These are phyloP conservation scores for Indicator indicator DNA, from an alignment of 2,113 vertebrate genomes.

Conservation along the genomic window DNA sequence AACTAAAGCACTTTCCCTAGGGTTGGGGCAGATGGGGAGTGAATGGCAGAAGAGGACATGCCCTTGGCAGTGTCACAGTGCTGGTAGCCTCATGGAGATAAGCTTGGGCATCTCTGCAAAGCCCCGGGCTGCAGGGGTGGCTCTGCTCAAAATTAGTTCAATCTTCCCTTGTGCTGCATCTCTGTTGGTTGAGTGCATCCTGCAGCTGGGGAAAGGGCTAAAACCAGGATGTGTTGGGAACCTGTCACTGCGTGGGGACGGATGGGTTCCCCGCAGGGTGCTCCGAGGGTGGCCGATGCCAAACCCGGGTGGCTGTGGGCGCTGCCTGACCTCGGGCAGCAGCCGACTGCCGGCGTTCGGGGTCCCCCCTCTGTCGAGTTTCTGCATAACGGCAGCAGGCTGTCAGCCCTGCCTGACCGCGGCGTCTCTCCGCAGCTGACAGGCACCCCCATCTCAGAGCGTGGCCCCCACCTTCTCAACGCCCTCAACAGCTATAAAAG, in stretches of 20 bases:
- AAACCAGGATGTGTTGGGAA: rapidly evolving
- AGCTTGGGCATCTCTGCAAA: neutral
- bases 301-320: neutral
- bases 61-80: neutral
- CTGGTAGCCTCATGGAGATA: rapidly evolving
- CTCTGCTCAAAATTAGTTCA: neutral
- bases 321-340: neutral
- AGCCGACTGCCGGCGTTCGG: neutral
- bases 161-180: neutral
- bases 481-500: constrained; percentile 97
- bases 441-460: constrained; percentile 84
- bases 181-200: neutral
- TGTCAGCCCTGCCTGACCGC: neutral
- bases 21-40: neutral
- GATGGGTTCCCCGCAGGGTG: neutral
- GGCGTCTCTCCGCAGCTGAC: constrained; percentile 79
- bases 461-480: constrained; percentile 87
- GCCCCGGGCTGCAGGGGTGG: rapidly evolving
- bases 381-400: neutral
- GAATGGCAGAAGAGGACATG: neutral
- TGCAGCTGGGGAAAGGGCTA: neutral
- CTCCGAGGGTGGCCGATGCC: neutral
- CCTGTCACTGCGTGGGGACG: rapidly evolving
- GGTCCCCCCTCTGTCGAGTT: constrained; percentile 29
- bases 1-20: neutral